Conservation (phyloP, 2,113 vertebrate species). For the Oxyruncus cristatus region DNA sequence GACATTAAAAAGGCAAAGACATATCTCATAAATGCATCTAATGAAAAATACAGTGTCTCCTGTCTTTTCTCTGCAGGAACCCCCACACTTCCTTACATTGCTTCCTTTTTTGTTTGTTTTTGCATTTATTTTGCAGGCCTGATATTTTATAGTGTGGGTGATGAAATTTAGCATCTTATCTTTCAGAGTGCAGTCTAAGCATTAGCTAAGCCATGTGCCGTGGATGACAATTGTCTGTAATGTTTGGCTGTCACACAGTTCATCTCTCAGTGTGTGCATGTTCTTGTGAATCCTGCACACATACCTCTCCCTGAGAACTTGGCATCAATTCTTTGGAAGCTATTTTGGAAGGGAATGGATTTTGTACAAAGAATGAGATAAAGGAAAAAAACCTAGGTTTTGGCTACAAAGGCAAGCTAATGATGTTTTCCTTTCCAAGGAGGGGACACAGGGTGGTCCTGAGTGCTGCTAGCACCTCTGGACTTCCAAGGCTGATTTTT, state of each 20-base stretch:
- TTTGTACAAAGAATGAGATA: neutral
- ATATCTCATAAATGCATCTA: neutral
- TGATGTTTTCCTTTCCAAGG: neutral
- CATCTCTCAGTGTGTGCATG: neutral
- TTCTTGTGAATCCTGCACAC: neutral
- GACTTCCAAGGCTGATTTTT: neutral
- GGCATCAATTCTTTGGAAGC: neutral
- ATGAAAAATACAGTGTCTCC: neutral
- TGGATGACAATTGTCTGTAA: neutral
- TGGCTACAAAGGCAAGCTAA: neutral
- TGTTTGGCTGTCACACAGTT: neutral
- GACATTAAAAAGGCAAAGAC: neutral
- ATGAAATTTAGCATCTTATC: neutral
- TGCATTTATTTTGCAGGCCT: neutral
- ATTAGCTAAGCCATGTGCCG: neutral
- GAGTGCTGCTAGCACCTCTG: neutral
- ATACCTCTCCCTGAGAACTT: neutral
- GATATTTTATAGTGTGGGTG: neutral
- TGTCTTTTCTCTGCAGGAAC: neutral
- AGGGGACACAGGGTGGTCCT: conserved; percentile 13
- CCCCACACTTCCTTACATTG: neutral
- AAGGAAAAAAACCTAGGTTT: neutral
- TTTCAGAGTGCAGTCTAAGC: neutral
- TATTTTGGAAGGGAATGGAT: neutral
- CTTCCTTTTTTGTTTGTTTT: neutral